Base-by-base conservation (phyloP, 1,140 invertebrate genomes). In the Tachypleus tridentatus region DNA sequence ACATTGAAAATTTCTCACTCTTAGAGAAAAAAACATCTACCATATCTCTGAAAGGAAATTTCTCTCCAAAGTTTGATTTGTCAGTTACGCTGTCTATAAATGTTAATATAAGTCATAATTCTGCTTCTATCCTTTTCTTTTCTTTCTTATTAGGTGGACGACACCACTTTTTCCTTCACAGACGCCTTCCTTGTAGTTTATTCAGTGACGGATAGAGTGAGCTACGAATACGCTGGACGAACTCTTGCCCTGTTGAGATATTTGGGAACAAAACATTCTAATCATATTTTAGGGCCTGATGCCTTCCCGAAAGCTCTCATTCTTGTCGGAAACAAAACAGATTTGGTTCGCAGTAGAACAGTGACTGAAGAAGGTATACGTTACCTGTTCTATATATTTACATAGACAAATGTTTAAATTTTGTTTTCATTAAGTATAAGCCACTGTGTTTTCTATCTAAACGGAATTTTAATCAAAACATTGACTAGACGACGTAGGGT, bases 271-370 rank as follows among this genome's bases (percentile, higher is more conserved):
- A 67, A 58, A 51, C 59, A 62, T 4, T 29, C 29, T 29, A 29
- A 29, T 29, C 62, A 60, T 1, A 51, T 51, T 8, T 50, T 64
- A 48, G 56, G 57, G 5, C 62, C 65, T 3, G 53, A 50, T 9
- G 29, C 62, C 4, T 9, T 49, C 47, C 50, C 60, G 9, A 80
- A 86, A 70, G 86, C 92, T 0, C 85, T 89, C 51, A 88, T 98
- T 65, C 77, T 98, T 51, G 93, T 94, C 5, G 95, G 85, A n/a
- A 98, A 98, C 78, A 98, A 98, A 81, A 87, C 91, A 64, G 95
- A 98, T 78, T 82, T 98, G 70, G 95, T 91, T 48, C 80, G 95
- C 67, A 91, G 88, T 73, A 82, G 93, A 74, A 85, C 87, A 47
- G 89, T 97, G 8, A 87, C 88, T 11, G 84, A 87, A 49, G 88